Evolutionary conservation across 2,797 vertebrate genomes (phyloP).

Genomic region (Staurois parvus): DNA sequence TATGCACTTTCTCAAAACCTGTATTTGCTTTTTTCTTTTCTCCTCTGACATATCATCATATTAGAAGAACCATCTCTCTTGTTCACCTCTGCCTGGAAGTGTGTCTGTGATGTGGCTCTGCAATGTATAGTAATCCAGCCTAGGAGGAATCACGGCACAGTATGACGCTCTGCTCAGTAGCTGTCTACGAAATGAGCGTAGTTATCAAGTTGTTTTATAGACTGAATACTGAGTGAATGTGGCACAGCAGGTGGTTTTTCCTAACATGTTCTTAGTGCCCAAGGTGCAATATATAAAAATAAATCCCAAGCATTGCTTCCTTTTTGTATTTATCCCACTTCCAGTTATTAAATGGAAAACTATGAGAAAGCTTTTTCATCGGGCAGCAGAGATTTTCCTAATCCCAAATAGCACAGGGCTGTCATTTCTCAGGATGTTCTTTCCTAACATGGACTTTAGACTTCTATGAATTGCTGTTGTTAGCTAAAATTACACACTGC

Average conservation of each 20-base stretch:
- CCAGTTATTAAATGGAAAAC: background rate
- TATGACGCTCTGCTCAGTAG: no score
- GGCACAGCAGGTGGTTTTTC: background rate
- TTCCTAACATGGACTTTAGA: background rate
- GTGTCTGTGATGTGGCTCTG: no score
- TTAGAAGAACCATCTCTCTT: no score
- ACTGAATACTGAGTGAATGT: background rate
- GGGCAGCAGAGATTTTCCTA: background rate
- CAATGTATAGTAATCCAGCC: no score
- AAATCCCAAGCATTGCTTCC: background rate
- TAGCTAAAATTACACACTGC: background rate
- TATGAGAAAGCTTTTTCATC: background rate
- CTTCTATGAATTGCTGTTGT: background rate
- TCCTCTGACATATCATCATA: no score
- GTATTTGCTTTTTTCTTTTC: no score
- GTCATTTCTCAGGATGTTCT: background rate
- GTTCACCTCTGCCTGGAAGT: no score
- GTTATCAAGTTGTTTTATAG: background rate
- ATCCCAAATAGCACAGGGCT: background rate
- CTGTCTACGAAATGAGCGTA: no score
- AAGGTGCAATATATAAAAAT: background rate
- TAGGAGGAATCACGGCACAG: no score
- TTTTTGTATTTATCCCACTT: background rate
- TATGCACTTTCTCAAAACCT: no score
- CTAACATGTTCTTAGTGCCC: background rate